phyloP scores from a whole-genome alignment of 2,113 vertebrate genomes.

The Epinephelus cyanopodus region DNA sequence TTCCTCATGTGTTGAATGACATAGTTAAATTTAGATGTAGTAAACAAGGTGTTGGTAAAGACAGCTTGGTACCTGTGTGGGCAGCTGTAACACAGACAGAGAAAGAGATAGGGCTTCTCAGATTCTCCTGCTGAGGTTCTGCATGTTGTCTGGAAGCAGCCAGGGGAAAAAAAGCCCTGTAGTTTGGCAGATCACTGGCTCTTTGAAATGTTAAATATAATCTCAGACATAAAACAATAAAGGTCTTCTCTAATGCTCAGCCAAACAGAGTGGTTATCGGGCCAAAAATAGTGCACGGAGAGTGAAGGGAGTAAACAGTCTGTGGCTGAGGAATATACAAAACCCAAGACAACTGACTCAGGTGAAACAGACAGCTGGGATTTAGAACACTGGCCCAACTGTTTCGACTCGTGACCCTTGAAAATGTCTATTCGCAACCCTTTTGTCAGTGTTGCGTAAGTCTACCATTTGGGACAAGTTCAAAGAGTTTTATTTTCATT shows the following conservation, averaged over 20 bases:
- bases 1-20: neutral
- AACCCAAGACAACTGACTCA: neutral
- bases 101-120: neutral
- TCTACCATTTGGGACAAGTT: neutral
- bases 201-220: slow-evolving; percentile 67
- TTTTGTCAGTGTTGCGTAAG: neutral
- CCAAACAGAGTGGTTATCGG: slow-evolving; percentile 19
- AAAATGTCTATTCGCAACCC: neutral
- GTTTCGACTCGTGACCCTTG: neutral
- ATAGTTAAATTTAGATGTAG: neutral
- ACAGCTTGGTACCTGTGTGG: neutral
- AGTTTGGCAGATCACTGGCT: slow-evolving; percentile 37
- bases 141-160: slow-evolving; percentile 5
- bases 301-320: slow-evolving; percentile 21
- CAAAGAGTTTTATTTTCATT: neutral
- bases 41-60: neutral
- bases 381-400: neutral
- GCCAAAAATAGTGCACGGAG: slow-evolving; percentile 28
- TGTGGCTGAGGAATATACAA: slow-evolving; percentile 15
- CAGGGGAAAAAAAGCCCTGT: neutral
- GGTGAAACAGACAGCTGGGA: neutral
- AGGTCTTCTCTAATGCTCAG: slow-evolving; percentile 44
- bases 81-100: slow-evolving; percentile 2
- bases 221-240: slow-evolving; percentile 49
- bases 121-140: slow-evolving; percentile 17